Base-by-base conservation (phyloP, 2,113 vertebrate genomes). In the Perca schrenkii region DNA sequence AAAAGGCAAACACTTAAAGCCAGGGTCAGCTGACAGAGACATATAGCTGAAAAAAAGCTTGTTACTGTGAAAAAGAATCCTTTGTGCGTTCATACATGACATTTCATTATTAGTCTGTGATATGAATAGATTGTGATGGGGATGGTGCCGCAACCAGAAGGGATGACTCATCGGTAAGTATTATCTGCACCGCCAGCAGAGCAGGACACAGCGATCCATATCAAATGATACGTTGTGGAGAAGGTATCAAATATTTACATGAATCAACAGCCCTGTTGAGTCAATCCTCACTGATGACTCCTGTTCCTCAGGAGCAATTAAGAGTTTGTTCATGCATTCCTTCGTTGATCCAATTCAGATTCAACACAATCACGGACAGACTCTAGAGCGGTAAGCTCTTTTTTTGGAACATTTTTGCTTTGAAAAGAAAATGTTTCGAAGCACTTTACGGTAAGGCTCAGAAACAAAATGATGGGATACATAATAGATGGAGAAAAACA, bases 211-310 rank as follows among this genome's bases (percentile, higher is more conserved):
- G 57, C 7, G 36, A 80, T 78, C 82, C 81, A 69, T 79, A 74
- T 87, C 88, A 79, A 89, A 86, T 85, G 75, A 79, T 83, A 82
- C 78, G 89, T 82, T 82, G 74, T 40, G 50, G 86, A 61, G 69
- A 82, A 62, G 3, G 21, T 74, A 80, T 81, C 77, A 86, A 71
- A 85, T 81, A 86, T 83, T 67, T 74, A 82, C 82, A 85, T 22
- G 53, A 84, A 73, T 69, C 80, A 54, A 40, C 63, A 3, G 50
- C 64, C 53, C 52, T 25, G 81, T 77, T 8, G 50, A 82, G 56
- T 75, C 61, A 7, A 21, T 72, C 60, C 57, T 65, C 53, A 0
- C 64, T 62, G 52, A 70, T 28, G 72, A 62, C 50, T 70, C 46
- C 34, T 36, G 75, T 53, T 75, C 63, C 69, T 56, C 69, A 12